Evolutionary conservation across 2,797 vertebrate species (phyloP), one percentile per base, ranked within the genome.

Genomic region (Yasuhikotakia modesta): DNA sequence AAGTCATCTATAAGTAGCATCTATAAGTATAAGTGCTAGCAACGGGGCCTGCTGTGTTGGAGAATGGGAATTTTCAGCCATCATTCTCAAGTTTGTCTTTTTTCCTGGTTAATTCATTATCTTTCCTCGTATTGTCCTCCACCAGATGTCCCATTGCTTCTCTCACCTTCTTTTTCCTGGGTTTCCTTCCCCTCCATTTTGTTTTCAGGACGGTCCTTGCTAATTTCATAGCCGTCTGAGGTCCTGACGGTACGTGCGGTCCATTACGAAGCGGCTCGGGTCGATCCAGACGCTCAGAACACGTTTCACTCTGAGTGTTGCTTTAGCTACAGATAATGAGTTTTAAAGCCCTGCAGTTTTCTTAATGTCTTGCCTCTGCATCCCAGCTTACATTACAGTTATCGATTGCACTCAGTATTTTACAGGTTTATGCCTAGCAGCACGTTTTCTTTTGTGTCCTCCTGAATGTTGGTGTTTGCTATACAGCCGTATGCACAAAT

Each of bases 71-170:
- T 58, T 73, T 70, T 73, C 58, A 67, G 63, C 75, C n/a, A n/a
- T n/a, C 64, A 43, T 74, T 70, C 72, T 32, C 74, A n/a, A 17
- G 10, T 73, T 63, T 24, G 76, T 64, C 74, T 78, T 74, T 78
- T 78, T 80, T 70, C 76, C 24, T 53, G 48, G 65, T 78, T 66
- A 53, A 45, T 71, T 77, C 65, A 32, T 45, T 66, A 70, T 80
- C 52, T 80, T 83, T 80, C 84, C 82, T 82, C 57, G 52, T 69
- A 82, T 85, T 82, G 79, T 80, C 79, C 52, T 69, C 60, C 52
- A 58, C 68, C 71, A 79, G 66, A 43, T 78, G 76, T 81, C 63
- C 43, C 22, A 53, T 80, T 79, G 68, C 61, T 75, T 75, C 60
- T 77, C 73, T 73, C 53, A 71, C 70, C 82, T 48, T 68, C 43